phyloP scores from a whole-genome alignment of 2,888 invertebrate genomes.

The Agrotis ipsilon region DNA sequence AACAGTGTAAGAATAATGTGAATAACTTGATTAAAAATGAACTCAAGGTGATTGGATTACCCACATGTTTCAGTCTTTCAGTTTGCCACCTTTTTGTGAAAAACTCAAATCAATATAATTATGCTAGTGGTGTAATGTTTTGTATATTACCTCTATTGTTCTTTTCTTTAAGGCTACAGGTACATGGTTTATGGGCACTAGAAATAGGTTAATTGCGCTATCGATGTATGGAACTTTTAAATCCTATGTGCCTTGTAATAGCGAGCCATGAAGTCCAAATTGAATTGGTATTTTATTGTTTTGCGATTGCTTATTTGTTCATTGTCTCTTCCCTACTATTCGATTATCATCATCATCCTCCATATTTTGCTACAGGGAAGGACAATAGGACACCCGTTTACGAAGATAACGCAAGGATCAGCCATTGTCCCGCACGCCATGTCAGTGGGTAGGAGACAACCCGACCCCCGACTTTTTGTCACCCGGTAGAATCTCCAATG shows the following conservation, averaged over 20 bases:
- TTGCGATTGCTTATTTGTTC: neutral
- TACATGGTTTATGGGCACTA: slow-evolving; percentile 43
- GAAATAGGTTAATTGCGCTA: slow-evolving; percentile 54
- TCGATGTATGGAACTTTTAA: slow-evolving; percentile 15
- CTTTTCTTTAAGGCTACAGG: slow-evolving; percentile 43
- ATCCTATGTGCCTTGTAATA: neutral
- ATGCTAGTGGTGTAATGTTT: slow-evolving; percentile 42
- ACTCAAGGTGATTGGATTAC: slow-evolving; percentile 48
- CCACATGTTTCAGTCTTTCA: slow-evolving; percentile 58
- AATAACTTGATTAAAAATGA: slow-evolving; percentile 58
- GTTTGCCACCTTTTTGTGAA: slow-evolving; percentile 43
- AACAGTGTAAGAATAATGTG: slow-evolving; percentile 45
- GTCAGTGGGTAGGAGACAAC: too few species aligned
- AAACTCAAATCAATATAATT: slow-evolving; percentile 42
- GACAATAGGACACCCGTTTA: too few species aligned
- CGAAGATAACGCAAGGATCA: too few species aligned
- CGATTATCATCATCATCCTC: too few species aligned
- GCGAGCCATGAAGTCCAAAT: neutral
- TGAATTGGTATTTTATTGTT: neutral
- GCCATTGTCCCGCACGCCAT: too few species aligned
- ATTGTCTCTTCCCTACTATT: too few species aligned
- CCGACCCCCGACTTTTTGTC: too few species aligned
- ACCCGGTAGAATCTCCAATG: too few species aligned
- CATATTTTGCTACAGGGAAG: too few species aligned
- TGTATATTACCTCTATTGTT: slow-evolving; percentile 56